Conservation (phyloP, 1,140 invertebrate species). For the Caenorhabditis tropicalis region DNA sequence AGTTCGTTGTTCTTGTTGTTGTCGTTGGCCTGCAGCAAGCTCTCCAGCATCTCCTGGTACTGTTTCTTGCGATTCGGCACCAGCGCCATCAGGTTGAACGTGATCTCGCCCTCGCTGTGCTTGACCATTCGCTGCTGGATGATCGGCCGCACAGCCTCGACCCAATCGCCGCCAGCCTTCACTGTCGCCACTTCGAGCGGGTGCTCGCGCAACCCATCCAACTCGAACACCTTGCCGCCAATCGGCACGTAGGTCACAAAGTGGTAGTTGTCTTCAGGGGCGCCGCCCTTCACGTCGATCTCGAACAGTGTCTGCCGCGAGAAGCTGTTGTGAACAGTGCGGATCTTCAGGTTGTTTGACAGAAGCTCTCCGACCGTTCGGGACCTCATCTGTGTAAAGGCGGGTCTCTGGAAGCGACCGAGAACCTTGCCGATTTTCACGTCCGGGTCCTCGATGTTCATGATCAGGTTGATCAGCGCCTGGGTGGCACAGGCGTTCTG, state of each 20-base stretch:
- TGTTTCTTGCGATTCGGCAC: constrained; percentile 87
- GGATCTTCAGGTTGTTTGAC: constrained; percentile 92
- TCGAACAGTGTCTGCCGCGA: constrained; percentile 91
- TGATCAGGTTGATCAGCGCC: constrained; percentile 90
- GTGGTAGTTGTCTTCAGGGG: constrained; percentile 94
- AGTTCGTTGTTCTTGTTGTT: constrained; percentile 56
- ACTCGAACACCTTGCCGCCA: constrained; percentile 89
- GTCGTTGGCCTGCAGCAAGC: constrained; percentile 73
- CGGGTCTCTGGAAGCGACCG: constrained; percentile 90
- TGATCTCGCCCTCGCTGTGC: constrained; percentile 95
- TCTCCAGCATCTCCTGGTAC: constrained; percentile 82
- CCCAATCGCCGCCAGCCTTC: constrained; percentile 84
- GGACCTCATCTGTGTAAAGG: constrained; percentile 89
- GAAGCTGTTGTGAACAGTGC: constrained; percentile 96
- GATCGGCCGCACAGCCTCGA: constrained; percentile 86
- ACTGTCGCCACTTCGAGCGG: constrained; percentile 86
- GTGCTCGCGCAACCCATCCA: constrained; percentile 92
- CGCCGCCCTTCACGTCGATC: constrained; percentile 79
- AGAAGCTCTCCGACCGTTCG: constrained; percentile 90
- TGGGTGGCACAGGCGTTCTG: constrained; percentile 99
- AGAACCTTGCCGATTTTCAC: constrained; percentile 83
- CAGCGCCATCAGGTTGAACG: constrained; percentile 97
- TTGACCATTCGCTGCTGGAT: constrained; percentile 92
- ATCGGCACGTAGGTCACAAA: constrained; percentile 96
- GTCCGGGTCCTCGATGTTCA: constrained; percentile 79